Evolutionary conservation across 2,113 vertebrate genomes (phyloP), one percentile per base, ranked within the genome.

Genomic region (Periophthalmus modestus): DNA sequence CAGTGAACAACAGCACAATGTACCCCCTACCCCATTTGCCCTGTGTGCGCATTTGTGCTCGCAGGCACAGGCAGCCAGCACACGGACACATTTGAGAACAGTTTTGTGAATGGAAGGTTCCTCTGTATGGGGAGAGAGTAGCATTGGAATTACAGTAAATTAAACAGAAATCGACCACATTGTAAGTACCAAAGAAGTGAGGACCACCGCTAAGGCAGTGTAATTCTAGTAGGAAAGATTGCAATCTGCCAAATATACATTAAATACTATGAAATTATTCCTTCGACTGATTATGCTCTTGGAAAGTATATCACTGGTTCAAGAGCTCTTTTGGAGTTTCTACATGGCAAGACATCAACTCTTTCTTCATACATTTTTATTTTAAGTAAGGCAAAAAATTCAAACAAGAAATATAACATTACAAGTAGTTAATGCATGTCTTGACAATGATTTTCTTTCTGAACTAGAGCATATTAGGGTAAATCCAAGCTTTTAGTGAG

Each of bases 11-110:
- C 66, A 67, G 68, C 69, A 83, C 71, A 82, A 78, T 79, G 58
- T 79, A 73, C 74, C 76, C 71, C 69, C 77, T 71, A 65, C 75
- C 43, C 74, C 61, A 73, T 78, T 78, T 13, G 9, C 50, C 47
- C 3, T 43, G 52, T 69, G 71, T 57, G 19, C 65, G 69, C 47
- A 70, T 21, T 19, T 66, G 21, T 48, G 58, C 55, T 24, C 70
- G 55, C 75, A 74, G 69, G 68, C 34, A 15, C 54, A 55, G 19
- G 52, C 50, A 69, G 33, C 39, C 34, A 58, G 50, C 33, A 72
- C 16, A 43, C 52, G 28, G 57, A 59, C 21, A n/a, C 58, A 71
- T 55, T 11, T 52, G n/a, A 70, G 23, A 28, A 67, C 15, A 36
- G 61, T 58, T 76, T 72, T 46, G 65, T n/a, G 52, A 66, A 59